Base-by-base conservation (phyloP, 1,140 invertebrate species). In the Eueides isabella region DNA sequence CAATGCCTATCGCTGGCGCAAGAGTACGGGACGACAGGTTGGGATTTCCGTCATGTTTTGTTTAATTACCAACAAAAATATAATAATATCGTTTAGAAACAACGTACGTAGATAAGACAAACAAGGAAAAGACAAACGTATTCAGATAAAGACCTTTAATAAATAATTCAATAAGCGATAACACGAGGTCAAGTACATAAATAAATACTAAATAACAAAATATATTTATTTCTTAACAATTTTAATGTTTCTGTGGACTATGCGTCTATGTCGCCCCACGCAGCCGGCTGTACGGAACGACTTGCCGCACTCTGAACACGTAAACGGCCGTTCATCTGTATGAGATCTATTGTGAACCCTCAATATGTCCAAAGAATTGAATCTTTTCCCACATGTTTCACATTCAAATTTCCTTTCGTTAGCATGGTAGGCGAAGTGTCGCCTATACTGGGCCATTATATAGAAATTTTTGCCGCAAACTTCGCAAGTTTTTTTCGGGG, bases 341-440 rank as follows among this genome's bases (percentile, higher is more conserved):
- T 98, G 97, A 26, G 95, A 96, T 41, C 96, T 93, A 80, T 96
- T 95, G 80, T 98, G 97, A 2, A 96, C 94, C 72, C 95, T 95
- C 28, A 98, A 76, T n/a, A 94, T 91, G 29, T 94, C 92, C 38
- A 89, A 75, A 1, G 92, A 89, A 64, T 94, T 94, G 67, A 94
- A 95, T 48, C 92, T 72, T 74, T 94, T 94, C 31, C 92, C 92
- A 75, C 95, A 95, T 5, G 94, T 93, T 16, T 92, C 90, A 77
- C 94, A 95, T 4, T 82, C 86, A 44, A 83, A 93, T 41, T 93
- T 93, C 77, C 93, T 89, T 71, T 94, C 89, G 62, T 93, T 93
- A 7, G 90, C 92, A 72, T 94, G 93, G 64, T 93, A 91, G 5
- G 90, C 88, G 55, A 86, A 91, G 68, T 94, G 93, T 16, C 88